Evolutionary conservation across 2,888 invertebrate species (phyloP).

Genomic region (Melanotus villosus): DNA sequence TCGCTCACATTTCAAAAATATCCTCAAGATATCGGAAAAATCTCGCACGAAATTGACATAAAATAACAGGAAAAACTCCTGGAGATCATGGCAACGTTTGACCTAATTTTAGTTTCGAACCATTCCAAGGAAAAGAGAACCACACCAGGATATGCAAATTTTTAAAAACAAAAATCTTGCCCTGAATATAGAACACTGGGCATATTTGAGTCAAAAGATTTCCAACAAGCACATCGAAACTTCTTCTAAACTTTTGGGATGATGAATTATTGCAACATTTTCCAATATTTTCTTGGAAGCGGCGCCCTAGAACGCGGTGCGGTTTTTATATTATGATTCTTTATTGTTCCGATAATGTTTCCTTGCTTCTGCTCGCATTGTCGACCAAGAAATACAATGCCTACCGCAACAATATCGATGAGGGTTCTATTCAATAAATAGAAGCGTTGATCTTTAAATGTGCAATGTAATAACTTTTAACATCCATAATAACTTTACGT

Average conservation of each 20-base stretch:
- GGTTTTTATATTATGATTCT: slow-evolving; percentile 27
- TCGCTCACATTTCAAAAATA: not conserved
- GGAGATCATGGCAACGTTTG: not conserved
- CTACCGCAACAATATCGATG: slow-evolving; percentile 15
- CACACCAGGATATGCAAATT: slow-evolving; percentile 8
- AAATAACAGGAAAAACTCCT: not conserved
- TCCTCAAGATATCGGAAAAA: not conserved
- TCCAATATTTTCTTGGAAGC: slow-evolving; percentile 20
- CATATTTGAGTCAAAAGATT: slow-evolving; percentile 2
- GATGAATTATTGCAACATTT: slow-evolving; percentile 22
- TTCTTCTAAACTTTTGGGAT: slow-evolving; percentile 11
- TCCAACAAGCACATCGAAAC: slow-evolving; percentile 1
- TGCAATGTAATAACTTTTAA: not conserved
- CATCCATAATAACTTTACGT: not conserved
- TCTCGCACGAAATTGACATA: not conserved
- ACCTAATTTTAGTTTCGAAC: not conserved
- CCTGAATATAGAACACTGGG: slow-evolving; percentile 2
- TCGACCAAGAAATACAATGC: slow-evolving; percentile 19
- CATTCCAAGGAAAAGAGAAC: not conserved
- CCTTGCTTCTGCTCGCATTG: slow-evolving; percentile 16
- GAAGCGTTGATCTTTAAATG: not conserved
- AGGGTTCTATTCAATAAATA: slow-evolving; percentile 6
- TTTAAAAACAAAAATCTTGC: not conserved
- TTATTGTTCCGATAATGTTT: slow-evolving; percentile 26
- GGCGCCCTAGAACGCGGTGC: slow-evolving; percentile 13